Evolutionary conservation across 1,140 invertebrate genomes (phyloP), one percentile per base, ranked within the genome.

Genomic region (Cryptotermes secundus): DNA sequence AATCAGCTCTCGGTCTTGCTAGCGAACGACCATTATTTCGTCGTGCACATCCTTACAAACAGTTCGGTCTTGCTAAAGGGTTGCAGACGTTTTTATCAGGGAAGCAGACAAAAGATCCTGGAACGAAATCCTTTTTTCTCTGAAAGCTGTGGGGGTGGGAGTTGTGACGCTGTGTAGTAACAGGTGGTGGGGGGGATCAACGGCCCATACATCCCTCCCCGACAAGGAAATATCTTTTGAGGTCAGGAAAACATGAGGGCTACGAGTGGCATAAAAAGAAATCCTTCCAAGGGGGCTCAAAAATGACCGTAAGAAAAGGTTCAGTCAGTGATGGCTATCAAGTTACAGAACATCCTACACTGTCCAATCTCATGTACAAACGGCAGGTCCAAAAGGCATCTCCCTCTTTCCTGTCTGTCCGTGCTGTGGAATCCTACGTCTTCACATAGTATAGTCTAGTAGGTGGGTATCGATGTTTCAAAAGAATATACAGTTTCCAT

Each of bases 211-310:
- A 72, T n/a, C 59, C 26, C 26, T 4, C 26, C 9, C 26, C n/a
- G 16, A 59, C 53, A 59, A 59, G 53, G 53, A 59, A 59, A 59
- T 59, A 59, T 59, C 53, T 59, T 59, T 59, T 59, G 53, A 59
- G 53, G 53, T 59, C 53, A 59, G 3, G 6, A 16, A 59, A 59
- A 19, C 59, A 72, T 72, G 26, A 72, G 7, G 26, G 59, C 26
- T n/a, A n/a, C 26, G 6, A 72, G 59, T 4, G 26, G 59, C 31
- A 72, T 10, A 72, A 72, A 49, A 49, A 22, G 45, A n/a, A 72
- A 72, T 14, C 59, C 26, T n/a, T 38, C 31, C 1, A 26, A 72
- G 31, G 59, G 59, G 45, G 26, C n/a, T n/a, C 26, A 7, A 9
- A 72, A 72, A 72, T n/a, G 59, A 72, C 59, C 26, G 7, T n/a